Evolutionary conservation across 92 coral and sea anemone species (phyloP).

Genomic region (Actinostola sp.): DNA sequence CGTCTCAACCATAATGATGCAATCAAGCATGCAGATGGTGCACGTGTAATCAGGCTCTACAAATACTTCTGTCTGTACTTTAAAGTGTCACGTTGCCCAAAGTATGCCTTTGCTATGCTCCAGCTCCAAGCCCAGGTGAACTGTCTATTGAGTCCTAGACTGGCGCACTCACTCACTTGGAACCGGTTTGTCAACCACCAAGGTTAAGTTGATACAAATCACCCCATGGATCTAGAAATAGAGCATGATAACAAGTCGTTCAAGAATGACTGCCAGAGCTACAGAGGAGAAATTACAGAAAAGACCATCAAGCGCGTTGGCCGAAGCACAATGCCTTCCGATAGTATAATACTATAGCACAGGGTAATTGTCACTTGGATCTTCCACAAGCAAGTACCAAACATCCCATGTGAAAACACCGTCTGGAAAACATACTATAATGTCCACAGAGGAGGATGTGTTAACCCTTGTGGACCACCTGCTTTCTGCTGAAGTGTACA

Average conservation of each 20-base stretch:
- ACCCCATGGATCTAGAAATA: constrained; percentile 54
- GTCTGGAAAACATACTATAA: no score
- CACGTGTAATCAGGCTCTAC: constrained; percentile 36
- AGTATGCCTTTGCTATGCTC: constrained; percentile 63
- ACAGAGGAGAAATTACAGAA: no score
- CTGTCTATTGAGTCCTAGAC: constrained; percentile 49
- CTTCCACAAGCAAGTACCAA: no score
- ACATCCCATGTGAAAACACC: no score
- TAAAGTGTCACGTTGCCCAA: constrained; percentile 58
- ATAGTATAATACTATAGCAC: no score
- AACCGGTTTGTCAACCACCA: constrained; percentile 68
- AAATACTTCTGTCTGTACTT: constrained; percentile 58
- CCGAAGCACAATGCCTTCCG: no score
- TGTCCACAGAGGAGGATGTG: no score
- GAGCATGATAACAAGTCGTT: constrained; percentile 79
- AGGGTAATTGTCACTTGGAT: no score
- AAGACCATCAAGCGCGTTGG: no score
- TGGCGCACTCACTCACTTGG: constrained; percentile 64
- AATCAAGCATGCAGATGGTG: constrained; percentile 51
- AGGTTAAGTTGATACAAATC: constrained; percentile 45
- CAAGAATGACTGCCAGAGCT: no score
- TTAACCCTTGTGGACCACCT: no score
- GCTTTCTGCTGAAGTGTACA: no score
- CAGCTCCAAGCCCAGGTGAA: constrained; percentile 60
- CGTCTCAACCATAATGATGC: constrained; percentile 56